Evolutionary conservation across 2,113 vertebrate genomes (phyloP).

Genomic region (Peucedramus taeniatus): DNA sequence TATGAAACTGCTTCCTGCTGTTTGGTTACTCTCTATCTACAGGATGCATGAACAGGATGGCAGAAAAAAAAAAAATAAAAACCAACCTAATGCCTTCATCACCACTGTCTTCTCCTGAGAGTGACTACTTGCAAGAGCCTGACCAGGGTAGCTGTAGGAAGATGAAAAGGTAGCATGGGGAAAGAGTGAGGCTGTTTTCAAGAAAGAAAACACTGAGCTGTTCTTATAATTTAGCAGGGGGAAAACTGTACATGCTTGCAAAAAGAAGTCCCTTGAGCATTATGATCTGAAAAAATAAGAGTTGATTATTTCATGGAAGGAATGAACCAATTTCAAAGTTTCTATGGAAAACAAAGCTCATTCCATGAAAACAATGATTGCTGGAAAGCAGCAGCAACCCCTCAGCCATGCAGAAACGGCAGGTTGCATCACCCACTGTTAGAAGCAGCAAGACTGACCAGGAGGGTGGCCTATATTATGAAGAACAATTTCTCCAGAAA

Average conservation of each 20-base stretch:
- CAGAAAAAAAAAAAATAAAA: not conserved
- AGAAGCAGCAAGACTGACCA: not conserved
- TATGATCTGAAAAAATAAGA: not conserved
- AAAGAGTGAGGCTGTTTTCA: not conserved
- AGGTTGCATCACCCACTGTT: not conserved
- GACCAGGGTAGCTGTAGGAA: not conserved
- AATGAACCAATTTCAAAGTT: not conserved
- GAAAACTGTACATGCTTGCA: not conserved
- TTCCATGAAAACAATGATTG: not conserved
- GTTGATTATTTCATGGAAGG: not conserved
- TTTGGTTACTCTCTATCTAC: not conserved
- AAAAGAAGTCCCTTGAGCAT: not conserved
- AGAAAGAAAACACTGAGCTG: not conserved
- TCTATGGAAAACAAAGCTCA: not conserved
- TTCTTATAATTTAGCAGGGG: not conserved
- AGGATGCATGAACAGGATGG: constrained; percentile 9
- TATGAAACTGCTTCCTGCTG: constrained; percentile 30
- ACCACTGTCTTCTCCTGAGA: not conserved
- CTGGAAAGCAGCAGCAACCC: not conserved
- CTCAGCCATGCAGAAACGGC: not conserved
- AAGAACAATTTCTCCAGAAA: not conserved
- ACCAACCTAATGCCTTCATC: not conserved
- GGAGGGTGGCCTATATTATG: not conserved
- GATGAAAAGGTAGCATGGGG: not conserved
- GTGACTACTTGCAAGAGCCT: not conserved